A percentile compares a stretch with the other conserved stretches of the same genome.
These are phyloP conservation scores for Marmota flaviventris DNA, from an alignment of 2,113 vertebrate species.

Conservation along the genomic window DNA sequence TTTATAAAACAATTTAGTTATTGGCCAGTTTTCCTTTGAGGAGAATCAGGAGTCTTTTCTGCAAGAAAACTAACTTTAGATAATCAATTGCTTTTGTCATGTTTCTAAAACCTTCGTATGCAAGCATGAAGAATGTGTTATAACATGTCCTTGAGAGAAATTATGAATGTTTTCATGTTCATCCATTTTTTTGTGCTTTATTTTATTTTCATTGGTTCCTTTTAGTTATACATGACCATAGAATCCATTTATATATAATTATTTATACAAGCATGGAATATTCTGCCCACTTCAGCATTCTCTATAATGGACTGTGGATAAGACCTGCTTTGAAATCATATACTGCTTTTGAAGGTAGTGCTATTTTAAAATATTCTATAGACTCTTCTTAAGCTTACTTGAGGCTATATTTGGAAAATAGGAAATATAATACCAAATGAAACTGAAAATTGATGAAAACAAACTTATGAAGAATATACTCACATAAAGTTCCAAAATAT, in stretches of 20 bases:
- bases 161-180: neutral
- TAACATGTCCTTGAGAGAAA: neutral
- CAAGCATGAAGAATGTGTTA: neutral
- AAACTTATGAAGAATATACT: neutral
- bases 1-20: neutral
- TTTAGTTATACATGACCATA: too few relatives aligned
- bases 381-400: neutral
- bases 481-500: neutral
- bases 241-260: too few relatives aligned
- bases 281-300: neutral
- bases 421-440: neutral
- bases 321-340: slow-evolving; percentile 28
- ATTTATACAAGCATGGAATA: too few relatives aligned
- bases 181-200: neutral
- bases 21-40: neutral
- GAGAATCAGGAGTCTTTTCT: neutral
- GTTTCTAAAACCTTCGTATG: neutral
- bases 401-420: neutral
- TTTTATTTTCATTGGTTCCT: too few relatives aligned
- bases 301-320: neutral
- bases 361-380: neutral
- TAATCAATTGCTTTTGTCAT: neutral
- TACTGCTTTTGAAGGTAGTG: neutral
- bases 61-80: neutral
- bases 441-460: neutral